Conservation (phyloP, 1,140 invertebrate species). For the Magallana ariakensis region DNA sequence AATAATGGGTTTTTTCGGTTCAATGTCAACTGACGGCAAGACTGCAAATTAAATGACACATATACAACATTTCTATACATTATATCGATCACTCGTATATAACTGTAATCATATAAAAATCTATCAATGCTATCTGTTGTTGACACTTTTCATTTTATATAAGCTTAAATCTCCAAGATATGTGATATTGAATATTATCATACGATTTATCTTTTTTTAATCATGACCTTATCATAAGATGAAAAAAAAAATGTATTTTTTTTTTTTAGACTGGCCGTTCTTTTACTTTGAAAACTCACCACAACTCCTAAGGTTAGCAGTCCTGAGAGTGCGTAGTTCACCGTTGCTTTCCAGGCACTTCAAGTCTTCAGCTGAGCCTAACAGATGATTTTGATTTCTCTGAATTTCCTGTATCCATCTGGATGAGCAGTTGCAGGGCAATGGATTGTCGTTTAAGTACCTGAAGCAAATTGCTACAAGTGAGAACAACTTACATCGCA, state of each 20-base stretch:
- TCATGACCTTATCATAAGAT: background rate
- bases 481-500: too few relatives aligned
- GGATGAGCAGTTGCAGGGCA: slow-evolving; percentile 47
- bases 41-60: slow-evolving; percentile 39
- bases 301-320: background rate
- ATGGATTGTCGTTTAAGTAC: slow-evolving; percentile 48
- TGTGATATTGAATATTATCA: too few relatives aligned
- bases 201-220: too few relatives aligned
- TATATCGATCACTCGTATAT: too few relatives aligned
- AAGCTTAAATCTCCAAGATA: too few relatives aligned
- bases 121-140: too few relatives aligned
- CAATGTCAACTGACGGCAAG: slow-evolving; percentile 45
- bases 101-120: too few relatives aligned
- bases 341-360: background rate
- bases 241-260: background rate
- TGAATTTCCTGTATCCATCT: slow-evolving; percentile 48
- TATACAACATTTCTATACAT: background rate
- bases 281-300: background rate
- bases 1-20: slow-evolving; percentile 39
- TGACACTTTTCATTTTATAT: too few relatives aligned
- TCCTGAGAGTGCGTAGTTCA: background rate
- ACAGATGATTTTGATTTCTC: slow-evolving; percentile 19
- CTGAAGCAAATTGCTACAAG: background rate
- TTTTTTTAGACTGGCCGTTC: background rate
- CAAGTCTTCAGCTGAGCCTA: slow-evolving; percentile 32